These are phyloP conservation scores for Drosophila hawaiiensis DNA, from an alignment of 2,888 invertebrate species.

Conservation along the genomic window DNA sequence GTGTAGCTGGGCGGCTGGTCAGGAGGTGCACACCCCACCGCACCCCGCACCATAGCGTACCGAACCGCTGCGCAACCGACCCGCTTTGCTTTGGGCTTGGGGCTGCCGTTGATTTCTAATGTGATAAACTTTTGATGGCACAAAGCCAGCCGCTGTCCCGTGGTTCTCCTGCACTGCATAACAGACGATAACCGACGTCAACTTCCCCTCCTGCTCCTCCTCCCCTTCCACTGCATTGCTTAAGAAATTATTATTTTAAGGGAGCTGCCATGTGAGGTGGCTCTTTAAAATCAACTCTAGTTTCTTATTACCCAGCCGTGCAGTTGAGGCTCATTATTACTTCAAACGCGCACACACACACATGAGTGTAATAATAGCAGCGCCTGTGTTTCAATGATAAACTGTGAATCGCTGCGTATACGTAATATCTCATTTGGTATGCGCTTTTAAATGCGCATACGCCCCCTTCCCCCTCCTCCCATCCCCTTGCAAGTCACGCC, in stretches of 20 bases:
- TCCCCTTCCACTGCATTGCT: background rate
- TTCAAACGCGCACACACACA: conserved; percentile 28
- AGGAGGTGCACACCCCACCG: conserved; percentile 7
- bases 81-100: conserved; percentile 34
- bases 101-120: conserved; percentile 76
- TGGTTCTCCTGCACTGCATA: conserved; percentile 36
- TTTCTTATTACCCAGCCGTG: conserved; percentile 60
- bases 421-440: conserved; percentile 70
- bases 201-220: background rate
- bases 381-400: conserved; percentile 54
- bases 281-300: conserved; percentile 56
- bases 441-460: conserved; percentile 57
- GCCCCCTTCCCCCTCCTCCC: background rate
- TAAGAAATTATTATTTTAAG: conserved; percentile 33
- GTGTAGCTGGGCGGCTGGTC: conserved; percentile 6
- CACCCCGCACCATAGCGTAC: background rate
- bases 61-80: conserved; percentile 10
- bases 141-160: conserved; percentile 50
- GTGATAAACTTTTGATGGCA: conserved; percentile 74
- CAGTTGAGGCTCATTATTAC: conserved; percentile 69
- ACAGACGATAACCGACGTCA: background rate
- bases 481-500: conserved; percentile 14
- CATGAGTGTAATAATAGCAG: conserved; percentile 19
- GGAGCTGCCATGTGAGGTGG: conserved; percentile 43
- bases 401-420: conserved; percentile 64